A percentile compares a stretch with the other conserved stretches of the same genome.
Conservation (phyloP, 2,797 vertebrate species). For the Liparis tanakae region DNA sequence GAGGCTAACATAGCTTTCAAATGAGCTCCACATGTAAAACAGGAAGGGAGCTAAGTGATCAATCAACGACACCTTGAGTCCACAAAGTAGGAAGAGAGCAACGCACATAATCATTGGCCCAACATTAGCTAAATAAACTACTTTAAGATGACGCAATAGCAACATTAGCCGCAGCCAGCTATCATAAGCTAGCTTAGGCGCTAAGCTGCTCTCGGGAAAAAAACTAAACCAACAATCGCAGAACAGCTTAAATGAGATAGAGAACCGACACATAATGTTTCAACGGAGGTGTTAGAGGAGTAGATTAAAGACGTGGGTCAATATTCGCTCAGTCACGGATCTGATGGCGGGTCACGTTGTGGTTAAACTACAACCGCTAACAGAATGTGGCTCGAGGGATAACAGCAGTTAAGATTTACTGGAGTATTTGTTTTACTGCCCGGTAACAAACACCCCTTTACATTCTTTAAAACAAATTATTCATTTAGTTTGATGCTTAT, state of each 20-base stretch:
- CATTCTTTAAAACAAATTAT: not conserved
- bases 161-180: not conserved
- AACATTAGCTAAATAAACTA: not conserved
- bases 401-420: slow-evolving; percentile 6
- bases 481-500: not conserved
- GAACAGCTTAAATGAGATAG: not conserved
- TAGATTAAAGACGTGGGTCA: not conserved
- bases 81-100: not conserved
- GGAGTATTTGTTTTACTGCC: slow-evolving; percentile 20
- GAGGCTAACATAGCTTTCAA: not conserved
- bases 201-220: not conserved
- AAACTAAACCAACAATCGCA: not conserved
- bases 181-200: not conserved
- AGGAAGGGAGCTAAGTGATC: not conserved
- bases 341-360: not conserved
- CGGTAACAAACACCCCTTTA: slow-evolving; percentile 5
- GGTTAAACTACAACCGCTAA: not conserved
- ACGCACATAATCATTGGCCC: not conserved
- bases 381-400: not conserved
- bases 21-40: not conserved
- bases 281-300: not conserved
- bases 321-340: not conserved
- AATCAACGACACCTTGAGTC: not conserved
- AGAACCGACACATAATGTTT: not conserved
- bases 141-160: not conserved